phyloP scores from a whole-genome alignment of 2,113 vertebrate species.

The Grammomys surdaster region DNA sequence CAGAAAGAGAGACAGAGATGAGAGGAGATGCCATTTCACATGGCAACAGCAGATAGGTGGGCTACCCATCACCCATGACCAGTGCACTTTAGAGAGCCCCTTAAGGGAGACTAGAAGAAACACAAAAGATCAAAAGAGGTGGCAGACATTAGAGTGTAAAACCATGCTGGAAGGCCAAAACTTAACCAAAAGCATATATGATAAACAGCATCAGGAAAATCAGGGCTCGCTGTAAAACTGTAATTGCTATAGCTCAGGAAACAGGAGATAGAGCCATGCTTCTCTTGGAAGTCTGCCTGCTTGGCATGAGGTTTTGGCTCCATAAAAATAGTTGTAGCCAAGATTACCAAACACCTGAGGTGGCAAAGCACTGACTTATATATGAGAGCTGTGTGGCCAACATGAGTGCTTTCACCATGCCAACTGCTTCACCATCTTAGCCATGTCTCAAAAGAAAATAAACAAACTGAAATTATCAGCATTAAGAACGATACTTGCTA shows the following conservation, averaged over 20 bases:
- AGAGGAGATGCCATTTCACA: background rate
- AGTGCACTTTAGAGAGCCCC: background rate
- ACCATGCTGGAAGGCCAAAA: constrained; percentile 47
- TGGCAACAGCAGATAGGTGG: background rate
- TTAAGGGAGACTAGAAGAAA: background rate
- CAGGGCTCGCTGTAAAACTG: constrained; percentile 1
- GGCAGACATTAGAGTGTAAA: constrained; percentile 21
- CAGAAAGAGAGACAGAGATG: background rate
- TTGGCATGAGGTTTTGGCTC: constrained; percentile 25
- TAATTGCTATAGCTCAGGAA: constrained; percentile 15
- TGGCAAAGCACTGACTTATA: constrained; percentile 40
- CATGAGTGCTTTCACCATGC: background rate
- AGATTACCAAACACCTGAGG: constrained; percentile 57
- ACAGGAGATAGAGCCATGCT: background rate
- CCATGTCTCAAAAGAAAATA: background rate
- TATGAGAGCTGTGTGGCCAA: background rate
- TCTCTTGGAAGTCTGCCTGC: constrained; percentile 29
- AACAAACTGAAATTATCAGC: background rate
- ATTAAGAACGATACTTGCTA: background rate
- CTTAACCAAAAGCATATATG: constrained; percentile 45
- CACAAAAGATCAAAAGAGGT: constrained; percentile 23
- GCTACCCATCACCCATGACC: background rate
- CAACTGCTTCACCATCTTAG: background rate
- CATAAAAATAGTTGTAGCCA: constrained; percentile 49
- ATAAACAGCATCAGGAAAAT: constrained; percentile 22